Percentiles rank a stretch among this genome's conserved stretches.
These are phyloP conservation scores for Plectropomus leopardus DNA, from an alignment of 2,113 vertebrate species.

Conservation along the genomic window DNA sequence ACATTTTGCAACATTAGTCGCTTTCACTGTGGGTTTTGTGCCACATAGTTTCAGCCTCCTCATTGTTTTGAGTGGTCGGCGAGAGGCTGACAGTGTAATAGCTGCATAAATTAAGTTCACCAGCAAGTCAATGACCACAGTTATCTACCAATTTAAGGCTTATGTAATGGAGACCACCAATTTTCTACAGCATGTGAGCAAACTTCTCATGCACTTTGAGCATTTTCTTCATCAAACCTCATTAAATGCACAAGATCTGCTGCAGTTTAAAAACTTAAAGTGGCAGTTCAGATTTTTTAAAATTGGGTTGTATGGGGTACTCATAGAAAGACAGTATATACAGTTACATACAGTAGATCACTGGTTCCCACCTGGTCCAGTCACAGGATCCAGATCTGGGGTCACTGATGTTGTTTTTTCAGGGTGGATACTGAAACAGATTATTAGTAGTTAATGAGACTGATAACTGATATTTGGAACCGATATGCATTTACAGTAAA, in stretches of 20 bases:
- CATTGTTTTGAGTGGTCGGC: slow-evolving; percentile 14
- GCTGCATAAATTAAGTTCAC: slow-evolving; percentile 13
- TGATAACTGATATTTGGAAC: too few relatives aligned
- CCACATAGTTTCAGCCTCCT: slow-evolving; percentile 20
- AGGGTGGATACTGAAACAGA: too few relatives aligned
- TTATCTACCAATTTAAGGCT: not conserved
- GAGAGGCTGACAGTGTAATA: not conserved
- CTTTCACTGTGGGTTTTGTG: slow-evolving; percentile 1
- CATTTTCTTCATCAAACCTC: not conserved
- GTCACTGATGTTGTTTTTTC: too few relatives aligned
- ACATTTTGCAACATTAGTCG: slow-evolving; percentile 32
- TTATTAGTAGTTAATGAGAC: too few relatives aligned
- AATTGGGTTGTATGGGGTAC: too few relatives aligned
- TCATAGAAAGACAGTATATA: too few relatives aligned
- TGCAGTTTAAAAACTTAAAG: not conserved
- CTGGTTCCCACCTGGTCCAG: too few relatives aligned
- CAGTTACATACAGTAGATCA: too few relatives aligned
- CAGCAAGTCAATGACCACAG: slow-evolving; percentile 1
- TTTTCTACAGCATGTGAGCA: not conserved
- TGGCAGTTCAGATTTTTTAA: too few relatives aligned
- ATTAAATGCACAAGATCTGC: not conserved
- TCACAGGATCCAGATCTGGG: too few relatives aligned
- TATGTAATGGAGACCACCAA: not conserved
- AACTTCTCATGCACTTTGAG: not conserved
- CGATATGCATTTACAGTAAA: too few relatives aligned